These are phyloP conservation scores for Protobothrops flavoviridis DNA, from an alignment of 2,113 vertebrate genomes.

Conservation along the genomic window DNA sequence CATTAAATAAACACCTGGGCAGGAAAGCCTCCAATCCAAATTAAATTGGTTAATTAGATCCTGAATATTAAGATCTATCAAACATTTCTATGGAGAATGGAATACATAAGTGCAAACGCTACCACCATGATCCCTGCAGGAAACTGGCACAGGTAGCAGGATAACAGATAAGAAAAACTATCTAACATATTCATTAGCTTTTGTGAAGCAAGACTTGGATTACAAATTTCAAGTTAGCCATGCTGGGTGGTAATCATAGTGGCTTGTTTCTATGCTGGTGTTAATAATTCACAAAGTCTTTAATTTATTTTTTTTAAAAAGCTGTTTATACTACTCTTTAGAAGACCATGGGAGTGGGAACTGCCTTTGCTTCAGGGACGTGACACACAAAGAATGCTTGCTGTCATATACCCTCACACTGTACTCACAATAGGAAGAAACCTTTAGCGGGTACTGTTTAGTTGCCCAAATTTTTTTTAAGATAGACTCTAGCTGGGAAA, in stretches of 20 bases:
- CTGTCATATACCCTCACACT: background rate
- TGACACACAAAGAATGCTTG: background rate
- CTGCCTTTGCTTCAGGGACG: background rate
- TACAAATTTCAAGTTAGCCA: background rate
- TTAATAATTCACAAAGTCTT: background rate
- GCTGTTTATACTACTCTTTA: background rate
- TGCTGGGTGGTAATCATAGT: background rate
- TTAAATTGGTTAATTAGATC: background rate
- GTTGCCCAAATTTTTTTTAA: background rate
- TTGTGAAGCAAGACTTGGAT: background rate
- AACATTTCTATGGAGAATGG: background rate
- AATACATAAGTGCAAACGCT: too few species aligned
- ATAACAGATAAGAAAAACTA: background rate
- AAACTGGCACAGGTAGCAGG: background rate
- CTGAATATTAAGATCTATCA: background rate
- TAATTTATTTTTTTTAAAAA: background rate
- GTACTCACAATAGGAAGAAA: background rate
- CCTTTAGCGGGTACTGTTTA: background rate
- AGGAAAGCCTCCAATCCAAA: background rate
- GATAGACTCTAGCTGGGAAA: background rate
- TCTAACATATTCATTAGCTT: background rate
- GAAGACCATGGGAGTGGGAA: background rate
- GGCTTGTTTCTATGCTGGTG: background rate
- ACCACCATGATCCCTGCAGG: constrained; percentile 2
- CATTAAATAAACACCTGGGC: background rate